phyloP scores from a whole-genome alignment of 2,113 vertebrate species.

The Syngnathus typhle region DNA sequence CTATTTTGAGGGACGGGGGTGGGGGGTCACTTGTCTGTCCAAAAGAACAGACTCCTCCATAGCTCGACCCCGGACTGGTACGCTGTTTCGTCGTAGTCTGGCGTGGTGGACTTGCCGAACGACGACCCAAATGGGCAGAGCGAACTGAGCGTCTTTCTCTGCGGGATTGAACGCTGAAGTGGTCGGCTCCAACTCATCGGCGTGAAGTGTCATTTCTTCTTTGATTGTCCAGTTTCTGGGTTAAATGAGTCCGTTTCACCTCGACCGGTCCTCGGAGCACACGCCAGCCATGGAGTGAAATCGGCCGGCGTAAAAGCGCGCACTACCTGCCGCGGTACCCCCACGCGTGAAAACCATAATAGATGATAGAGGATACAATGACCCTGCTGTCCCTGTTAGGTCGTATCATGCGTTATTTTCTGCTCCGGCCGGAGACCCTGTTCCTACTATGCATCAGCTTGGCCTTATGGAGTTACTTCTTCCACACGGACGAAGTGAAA shows the following conservation, averaged over 20 bases:
- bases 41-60: slow-evolving; percentile 1
- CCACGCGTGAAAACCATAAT: slow-evolving; percentile 52
- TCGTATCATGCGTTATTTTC: slow-evolving; percentile 98
- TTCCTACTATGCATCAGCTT: slow-evolving; percentile 95
- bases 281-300: slow-evolving; percentile 57
- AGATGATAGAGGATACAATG: slow-evolving; percentile 99
- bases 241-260: slow-evolving; percentile 29
- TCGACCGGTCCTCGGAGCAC: slow-evolving; percentile 3
- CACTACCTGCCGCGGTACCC: slow-evolving; percentile 53
- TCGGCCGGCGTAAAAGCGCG: slow-evolving; percentile 25
- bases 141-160: slow-evolving; percentile 11
- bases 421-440: slow-evolving; percentile 94
- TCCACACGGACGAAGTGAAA: slow-evolving; percentile 99
- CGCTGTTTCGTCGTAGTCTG: not conserved
- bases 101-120: slow-evolving; percentile 17
- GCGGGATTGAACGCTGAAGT: slow-evolving; percentile 37
- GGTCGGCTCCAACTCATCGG: not conserved
- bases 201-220: slow-evolving; percentile 12
- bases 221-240: slow-evolving; percentile 6
- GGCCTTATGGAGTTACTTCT: slow-evolving; percentile 98
- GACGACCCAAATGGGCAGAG: slow-evolving; percentile 33
- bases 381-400: slow-evolving; percentile 96
- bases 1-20: slow-evolving; percentile 39
- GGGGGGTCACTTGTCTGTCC: slow-evolving; percentile 16
- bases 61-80: not conserved